Conservation (phyloP, 2,888 invertebrate genomes). For the Aphodius sticticus region DNA sequence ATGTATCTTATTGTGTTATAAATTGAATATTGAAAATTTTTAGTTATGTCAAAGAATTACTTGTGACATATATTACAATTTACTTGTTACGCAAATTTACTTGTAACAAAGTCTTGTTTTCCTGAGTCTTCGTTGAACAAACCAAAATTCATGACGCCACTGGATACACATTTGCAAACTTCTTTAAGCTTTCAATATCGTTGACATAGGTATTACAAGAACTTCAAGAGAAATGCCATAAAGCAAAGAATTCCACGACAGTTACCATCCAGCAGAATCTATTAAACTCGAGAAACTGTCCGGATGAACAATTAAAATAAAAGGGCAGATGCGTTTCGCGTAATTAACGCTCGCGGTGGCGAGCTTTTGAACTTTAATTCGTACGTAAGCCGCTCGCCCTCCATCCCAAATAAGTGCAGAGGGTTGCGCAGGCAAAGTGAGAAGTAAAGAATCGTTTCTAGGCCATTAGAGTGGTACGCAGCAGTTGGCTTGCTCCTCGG, state of each 20-base stretch:
- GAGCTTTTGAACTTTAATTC: conserved; percentile 10
- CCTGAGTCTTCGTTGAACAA: too few species aligned
- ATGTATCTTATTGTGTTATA: too few species aligned
- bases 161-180: too few species aligned
- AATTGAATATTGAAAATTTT: too few species aligned
- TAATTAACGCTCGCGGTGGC: conserved; percentile 20
- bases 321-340: conserved; percentile 22
- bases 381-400: background rate
- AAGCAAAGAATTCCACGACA: background rate
- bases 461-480: conserved; percentile 24
- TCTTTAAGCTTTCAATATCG: too few species aligned
- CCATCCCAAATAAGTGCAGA: background rate
- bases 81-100: too few species aligned
- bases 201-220: background rate
- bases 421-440: conserved; percentile 14
- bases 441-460: conserved; percentile 21
- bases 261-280: background rate
- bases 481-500: conserved; percentile 16
- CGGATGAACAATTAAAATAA: conserved; percentile 4
- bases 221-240: background rate
- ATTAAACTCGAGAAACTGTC: background rate
- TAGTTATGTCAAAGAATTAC: too few species aligned
- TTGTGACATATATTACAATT: too few species aligned
- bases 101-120: too few species aligned
- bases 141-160: too few species aligned